Conservation (phyloP, 2,113 vertebrate species). For the Passer montanus region DNA sequence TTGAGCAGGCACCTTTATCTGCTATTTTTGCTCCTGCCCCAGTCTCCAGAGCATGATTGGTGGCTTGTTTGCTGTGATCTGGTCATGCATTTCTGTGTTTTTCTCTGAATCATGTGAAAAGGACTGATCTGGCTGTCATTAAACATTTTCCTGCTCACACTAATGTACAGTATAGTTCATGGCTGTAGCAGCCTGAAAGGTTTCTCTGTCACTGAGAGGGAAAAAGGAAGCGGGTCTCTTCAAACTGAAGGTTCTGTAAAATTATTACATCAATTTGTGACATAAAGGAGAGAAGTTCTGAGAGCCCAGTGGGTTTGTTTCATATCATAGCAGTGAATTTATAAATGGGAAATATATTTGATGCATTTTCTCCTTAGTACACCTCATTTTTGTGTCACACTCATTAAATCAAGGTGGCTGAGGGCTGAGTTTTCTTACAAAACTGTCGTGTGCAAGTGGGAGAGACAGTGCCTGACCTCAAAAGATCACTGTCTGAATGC, state of each 20-base stretch:
- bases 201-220: background rate
- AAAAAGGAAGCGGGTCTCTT: background rate
- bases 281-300: background rate
- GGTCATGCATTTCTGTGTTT: background rate
- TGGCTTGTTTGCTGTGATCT: background rate
- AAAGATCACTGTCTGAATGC: background rate
- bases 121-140: background rate
- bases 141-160: background rate
- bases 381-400: background rate
- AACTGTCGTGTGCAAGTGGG: background rate
- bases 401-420: background rate
- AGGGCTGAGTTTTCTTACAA: background rate
- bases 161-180: fast-evolving
- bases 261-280: background rate
- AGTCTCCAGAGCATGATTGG: background rate
- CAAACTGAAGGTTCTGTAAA: background rate
- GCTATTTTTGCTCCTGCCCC: background rate
- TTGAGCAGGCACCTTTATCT: background rate
- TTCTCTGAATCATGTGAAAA: background rate
- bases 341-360: background rate
- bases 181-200: background rate
- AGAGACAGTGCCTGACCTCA: background rate
- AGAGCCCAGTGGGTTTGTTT: background rate
- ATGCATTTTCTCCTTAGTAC: background rate
- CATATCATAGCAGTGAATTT: background rate